phyloP scores from a whole-genome alignment of 1,140 invertebrate species.

The Drosophila quadrilineata region DNA sequence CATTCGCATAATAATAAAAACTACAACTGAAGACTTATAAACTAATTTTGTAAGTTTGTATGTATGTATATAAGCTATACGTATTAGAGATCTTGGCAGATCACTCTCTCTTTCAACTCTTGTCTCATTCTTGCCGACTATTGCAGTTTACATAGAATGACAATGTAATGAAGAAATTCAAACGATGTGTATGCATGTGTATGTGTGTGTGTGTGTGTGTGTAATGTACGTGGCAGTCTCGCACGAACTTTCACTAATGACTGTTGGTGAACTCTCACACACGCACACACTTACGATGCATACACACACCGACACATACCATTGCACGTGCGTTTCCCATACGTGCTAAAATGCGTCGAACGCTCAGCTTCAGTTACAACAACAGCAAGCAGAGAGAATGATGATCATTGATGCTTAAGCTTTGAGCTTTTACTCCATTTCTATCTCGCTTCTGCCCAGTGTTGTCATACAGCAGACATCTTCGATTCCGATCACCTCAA shows the following conservation, averaged over 20 bases:
- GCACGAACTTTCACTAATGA: constrained; percentile 73
- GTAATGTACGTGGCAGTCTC: constrained; percentile 64
- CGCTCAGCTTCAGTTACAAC: too few relatives aligned
- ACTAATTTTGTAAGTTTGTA: too few relatives aligned
- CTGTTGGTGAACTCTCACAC: constrained; percentile 59
- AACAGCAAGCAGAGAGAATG: constrained; percentile 10
- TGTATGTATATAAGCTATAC: constrained; percentile 30
- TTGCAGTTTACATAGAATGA: constrained; percentile 32
- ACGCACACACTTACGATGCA: constrained; percentile 1
- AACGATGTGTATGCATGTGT: background rate
- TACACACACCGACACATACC: constrained; percentile 16
- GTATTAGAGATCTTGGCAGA: constrained; percentile 1
- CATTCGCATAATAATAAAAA: constrained; percentile 57
- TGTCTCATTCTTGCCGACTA: background rate
- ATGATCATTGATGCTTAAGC: background rate
- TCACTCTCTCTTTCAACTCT: background rate
- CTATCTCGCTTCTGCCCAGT: background rate
- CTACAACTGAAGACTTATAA: constrained; percentile 26
- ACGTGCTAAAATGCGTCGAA: constrained; percentile 36
- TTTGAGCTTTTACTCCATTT: background rate
- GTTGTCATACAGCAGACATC: background rate
- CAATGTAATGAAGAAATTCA: constrained; percentile 30
- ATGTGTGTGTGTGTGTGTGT: constrained; percentile 11
- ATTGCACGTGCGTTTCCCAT: constrained; percentile 32
- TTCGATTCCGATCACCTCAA: constrained; percentile 2